Conservation (phyloP, 2,113 vertebrate genomes). For the Tichodroma muraria region DNA sequence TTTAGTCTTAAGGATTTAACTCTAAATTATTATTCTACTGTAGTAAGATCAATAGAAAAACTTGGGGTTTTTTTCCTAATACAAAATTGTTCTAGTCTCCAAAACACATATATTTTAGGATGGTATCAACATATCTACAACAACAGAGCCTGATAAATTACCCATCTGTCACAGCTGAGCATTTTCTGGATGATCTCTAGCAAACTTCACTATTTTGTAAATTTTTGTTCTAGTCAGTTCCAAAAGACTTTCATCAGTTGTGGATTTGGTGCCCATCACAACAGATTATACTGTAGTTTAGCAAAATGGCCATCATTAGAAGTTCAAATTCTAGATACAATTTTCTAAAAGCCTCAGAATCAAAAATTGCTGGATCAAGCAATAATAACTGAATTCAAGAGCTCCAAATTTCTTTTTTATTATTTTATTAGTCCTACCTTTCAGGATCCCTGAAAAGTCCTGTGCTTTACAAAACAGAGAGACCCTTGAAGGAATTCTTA, state of each 20-base stretch:
- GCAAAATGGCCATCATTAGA: not conserved
- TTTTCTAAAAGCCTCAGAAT: not conserved
- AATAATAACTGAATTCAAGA: not conserved
- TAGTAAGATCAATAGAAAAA: not conserved
- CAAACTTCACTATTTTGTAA: not conserved
- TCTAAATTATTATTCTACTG: not conserved
- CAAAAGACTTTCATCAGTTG: not conserved
- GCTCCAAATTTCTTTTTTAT: not conserved
- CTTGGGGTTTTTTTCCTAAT: not conserved
- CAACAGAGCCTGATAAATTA: not conserved
- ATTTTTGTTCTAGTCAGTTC: not conserved
- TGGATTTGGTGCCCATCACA: not conserved
- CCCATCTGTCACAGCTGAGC: not conserved
- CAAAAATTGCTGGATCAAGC: not conserved
- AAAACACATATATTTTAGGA: slow-evolving; percentile 1
- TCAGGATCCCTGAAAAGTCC: not conserved
- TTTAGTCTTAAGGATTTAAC: not conserved
- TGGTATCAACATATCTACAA: not conserved
- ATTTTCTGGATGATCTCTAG: not conserved
- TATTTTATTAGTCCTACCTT: not conserved
- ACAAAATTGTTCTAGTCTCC: not conserved
- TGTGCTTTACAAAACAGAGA: not conserved
- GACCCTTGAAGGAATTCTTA: not conserved
- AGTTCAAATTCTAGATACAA: not conserved
- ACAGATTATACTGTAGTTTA: not conserved